Conservation (phyloP, 2,113 vertebrate genomes). For the human (Homo sapiens) region DNA sequence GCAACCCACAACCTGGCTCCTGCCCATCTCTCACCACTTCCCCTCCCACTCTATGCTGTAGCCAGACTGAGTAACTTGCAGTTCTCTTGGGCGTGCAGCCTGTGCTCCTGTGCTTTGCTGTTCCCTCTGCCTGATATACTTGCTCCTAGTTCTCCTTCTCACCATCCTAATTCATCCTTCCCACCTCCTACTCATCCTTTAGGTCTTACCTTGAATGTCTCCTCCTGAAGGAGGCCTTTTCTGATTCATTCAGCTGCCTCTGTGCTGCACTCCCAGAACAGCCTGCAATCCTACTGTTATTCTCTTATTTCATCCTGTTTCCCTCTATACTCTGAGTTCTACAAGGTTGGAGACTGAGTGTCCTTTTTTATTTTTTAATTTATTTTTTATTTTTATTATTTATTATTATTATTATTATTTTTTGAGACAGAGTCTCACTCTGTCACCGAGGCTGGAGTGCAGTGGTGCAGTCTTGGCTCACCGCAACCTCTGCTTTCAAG, state of each 20-base stretch:
- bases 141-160: background rate
- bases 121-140: background rate
- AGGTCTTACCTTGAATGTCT: background rate
- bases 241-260: background rate
- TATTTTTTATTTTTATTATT: no score
- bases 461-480: background rate
- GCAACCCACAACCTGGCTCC: background rate
- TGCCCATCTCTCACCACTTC: no score
- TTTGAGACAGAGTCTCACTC: background rate
- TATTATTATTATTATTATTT: no score
- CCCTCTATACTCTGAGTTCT: background rate
- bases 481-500: background rate
- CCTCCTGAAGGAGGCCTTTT: background rate
- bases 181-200: background rate
- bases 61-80: fast-evolving
- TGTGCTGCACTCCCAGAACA: no score
- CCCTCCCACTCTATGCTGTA: background rate
- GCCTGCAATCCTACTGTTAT: fast-evolving
- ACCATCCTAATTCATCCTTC: background rate
- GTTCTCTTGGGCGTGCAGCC: background rate
- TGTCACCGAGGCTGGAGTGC: background rate
- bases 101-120: background rate
- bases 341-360: fast-evolving
- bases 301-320: background rate
- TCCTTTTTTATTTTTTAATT: background rate